Percentiles rank a stretch among this genome's conserved stretches.
Conservation (phyloP, 1,140 invertebrate species). For the Ptiloglossa arizonensis region DNA sequence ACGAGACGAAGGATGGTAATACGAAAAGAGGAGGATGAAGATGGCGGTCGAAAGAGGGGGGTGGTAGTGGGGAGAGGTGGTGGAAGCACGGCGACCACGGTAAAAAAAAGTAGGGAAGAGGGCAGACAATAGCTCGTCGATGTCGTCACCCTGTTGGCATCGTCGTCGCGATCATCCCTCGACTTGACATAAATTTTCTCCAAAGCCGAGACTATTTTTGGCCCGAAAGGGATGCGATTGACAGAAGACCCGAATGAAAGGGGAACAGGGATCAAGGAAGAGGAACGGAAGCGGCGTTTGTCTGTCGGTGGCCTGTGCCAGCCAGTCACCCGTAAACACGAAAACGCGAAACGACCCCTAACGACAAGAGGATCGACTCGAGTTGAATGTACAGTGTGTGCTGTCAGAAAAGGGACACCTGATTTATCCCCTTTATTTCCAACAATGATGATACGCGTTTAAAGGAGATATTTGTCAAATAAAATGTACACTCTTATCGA, state of each 20-base stretch:
- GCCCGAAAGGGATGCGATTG: conserved; percentile 36
- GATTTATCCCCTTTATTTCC: too few relatives aligned
- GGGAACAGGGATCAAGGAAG: not conserved
- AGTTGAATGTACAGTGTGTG: not conserved
- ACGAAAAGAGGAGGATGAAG: not conserved
- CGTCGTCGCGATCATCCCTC: conserved; percentile 62
- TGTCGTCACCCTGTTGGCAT: conserved; percentile 27
- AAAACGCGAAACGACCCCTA: not conserved
- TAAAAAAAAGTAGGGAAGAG: not conserved
- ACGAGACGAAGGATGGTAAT: not conserved
- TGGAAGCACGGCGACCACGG: not conserved
- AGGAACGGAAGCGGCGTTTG: not conserved
- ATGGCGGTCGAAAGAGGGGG: not conserved
- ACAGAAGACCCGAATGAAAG: conserved; percentile 1
- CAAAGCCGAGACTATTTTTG: conserved; percentile 73
- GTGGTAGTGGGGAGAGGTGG: not conserved
- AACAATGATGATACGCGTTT: too few relatives aligned
- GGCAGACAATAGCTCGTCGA: conserved; percentile 52
- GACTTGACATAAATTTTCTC: conserved; percentile 75
- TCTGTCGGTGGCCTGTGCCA: not conserved
- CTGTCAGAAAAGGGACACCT: not conserved
- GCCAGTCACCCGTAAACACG: conserved; percentile 12
- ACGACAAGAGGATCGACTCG: not conserved
- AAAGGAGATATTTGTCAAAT: too few relatives aligned
- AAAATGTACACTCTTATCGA: too few relatives aligned